Percentiles rank a stretch among this genome's conserved stretches.
Conservation (phyloP, 1,140 invertebrate genomes). For the Aphelinus certus region DNA sequence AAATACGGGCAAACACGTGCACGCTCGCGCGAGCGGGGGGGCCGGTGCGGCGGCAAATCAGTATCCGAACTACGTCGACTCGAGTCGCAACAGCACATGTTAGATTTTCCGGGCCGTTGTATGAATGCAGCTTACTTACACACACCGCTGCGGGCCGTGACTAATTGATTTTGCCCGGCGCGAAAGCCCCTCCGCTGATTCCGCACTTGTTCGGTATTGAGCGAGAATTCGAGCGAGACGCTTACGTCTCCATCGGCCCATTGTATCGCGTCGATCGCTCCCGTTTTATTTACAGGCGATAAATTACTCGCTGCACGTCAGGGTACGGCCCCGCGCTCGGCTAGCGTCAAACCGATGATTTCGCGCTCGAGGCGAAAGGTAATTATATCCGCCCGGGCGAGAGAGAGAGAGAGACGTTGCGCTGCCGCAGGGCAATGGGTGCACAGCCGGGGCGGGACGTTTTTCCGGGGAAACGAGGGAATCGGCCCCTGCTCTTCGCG, state of each 20-base stretch:
- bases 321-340: background rate
- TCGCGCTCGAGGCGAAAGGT: background rate
- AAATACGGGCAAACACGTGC: conserved; percentile 16
- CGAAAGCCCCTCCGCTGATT: conserved; percentile 52
- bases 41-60: conserved; percentile 10
- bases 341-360: conserved; percentile 2
- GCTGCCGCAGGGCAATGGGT: too few species aligned
- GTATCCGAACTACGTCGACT: conserved; percentile 11
- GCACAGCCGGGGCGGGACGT: too few species aligned
- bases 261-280: conserved; percentile 37
- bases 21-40: background rate
- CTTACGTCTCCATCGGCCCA: conserved; percentile 41
- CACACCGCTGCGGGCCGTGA: conserved; percentile 42
- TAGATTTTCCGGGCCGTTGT: conserved; percentile 34
- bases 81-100: background rate
- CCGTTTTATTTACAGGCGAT: conserved; percentile 53
- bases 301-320: conserved; percentile 44
- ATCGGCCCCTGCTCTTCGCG: too few species aligned
- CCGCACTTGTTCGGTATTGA: conserved; percentile 59
- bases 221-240: too few species aligned
- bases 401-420: too few species aligned
- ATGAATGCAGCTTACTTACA: too few species aligned
- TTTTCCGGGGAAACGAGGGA: too few species aligned
- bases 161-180: conserved; percentile 59
- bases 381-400: conserved; percentile 3